A percentile compares a stretch with the other conserved stretches of the same genome.
Conservation (phyloP, 1,140 invertebrate genomes). For the Cydia fagiglandana region DNA sequence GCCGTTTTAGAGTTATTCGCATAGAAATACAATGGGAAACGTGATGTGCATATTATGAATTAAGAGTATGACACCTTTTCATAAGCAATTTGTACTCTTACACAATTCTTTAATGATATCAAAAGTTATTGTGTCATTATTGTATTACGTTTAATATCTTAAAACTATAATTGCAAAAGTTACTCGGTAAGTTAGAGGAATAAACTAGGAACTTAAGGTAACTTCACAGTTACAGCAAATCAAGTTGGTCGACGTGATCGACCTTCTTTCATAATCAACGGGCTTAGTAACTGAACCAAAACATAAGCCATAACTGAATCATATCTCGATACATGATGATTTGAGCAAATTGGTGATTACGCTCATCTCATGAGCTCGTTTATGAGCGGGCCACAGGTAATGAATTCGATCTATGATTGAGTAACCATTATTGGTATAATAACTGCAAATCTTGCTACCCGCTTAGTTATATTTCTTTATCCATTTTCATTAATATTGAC, state of each 20-base stretch:
- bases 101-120: too few relatives aligned
- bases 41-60: too few relatives aligned
- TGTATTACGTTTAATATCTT: too few relatives aligned
- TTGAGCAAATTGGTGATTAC: slow-evolving; percentile 12
- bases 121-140: too few relatives aligned
- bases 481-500: background rate
- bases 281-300: background rate
- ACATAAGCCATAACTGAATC: background rate
- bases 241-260: background rate
- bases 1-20: too few relatives aligned
- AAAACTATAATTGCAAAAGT: background rate
- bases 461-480: background rate
- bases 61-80: too few relatives aligned
- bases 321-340: background rate
- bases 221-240: background rate
- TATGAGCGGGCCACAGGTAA: background rate
- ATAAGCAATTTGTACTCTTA: too few relatives aligned
- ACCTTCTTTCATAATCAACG: background rate
- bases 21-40: too few relatives aligned
- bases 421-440: slow-evolving; percentile 14
- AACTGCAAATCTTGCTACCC: background rate
- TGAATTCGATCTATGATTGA: background rate
- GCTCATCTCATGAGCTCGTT: background rate
- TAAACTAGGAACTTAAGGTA: background rate
- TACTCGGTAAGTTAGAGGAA: background rate